A percentile compares a stretch with the other conserved stretches of the same genome.
Conservation (phyloP, 2,797 vertebrate genomes). For the Diplodus sargus region DNA sequence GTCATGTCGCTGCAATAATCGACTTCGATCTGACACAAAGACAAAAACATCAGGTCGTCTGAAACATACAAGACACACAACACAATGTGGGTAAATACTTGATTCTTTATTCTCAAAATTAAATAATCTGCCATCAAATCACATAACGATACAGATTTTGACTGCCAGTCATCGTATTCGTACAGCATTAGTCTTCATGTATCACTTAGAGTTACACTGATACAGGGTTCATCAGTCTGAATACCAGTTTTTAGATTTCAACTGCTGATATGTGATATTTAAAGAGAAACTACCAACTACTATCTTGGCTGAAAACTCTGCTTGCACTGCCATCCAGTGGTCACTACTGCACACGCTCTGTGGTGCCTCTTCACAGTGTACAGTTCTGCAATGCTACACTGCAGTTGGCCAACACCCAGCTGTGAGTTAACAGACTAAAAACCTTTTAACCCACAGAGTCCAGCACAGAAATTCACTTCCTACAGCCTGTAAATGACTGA, state of each 20-base stretch:
- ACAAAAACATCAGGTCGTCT: background rate
- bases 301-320: background rate
- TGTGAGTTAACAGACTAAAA: background rate
- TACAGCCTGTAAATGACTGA: background rate
- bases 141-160: slow-evolving; percentile 24
- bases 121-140: slow-evolving; percentile 24
- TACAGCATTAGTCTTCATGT: background rate
- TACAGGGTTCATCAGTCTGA: slow-evolving; percentile 12
- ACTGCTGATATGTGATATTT: background rate
- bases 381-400: background rate
- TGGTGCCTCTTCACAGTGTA: background rate
- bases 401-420: background rate
- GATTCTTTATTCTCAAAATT: slow-evolving; percentile 64
- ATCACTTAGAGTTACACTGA: slow-evolving; percentile 17
- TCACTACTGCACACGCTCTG: background rate
- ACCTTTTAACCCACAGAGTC: background rate
- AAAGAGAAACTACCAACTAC: background rate
- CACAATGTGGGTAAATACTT: slow-evolving; percentile 11
- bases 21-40: background rate
- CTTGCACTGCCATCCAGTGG: background rate
- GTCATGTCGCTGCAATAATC: background rate
- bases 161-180: slow-evolving; percentile 7
- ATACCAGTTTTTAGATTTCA: background rate
- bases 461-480: background rate
- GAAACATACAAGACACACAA: background rate